Evolutionary conservation across 2,888 invertebrate species (phyloP).

Genomic region (Rhingia rostrata): DNA sequence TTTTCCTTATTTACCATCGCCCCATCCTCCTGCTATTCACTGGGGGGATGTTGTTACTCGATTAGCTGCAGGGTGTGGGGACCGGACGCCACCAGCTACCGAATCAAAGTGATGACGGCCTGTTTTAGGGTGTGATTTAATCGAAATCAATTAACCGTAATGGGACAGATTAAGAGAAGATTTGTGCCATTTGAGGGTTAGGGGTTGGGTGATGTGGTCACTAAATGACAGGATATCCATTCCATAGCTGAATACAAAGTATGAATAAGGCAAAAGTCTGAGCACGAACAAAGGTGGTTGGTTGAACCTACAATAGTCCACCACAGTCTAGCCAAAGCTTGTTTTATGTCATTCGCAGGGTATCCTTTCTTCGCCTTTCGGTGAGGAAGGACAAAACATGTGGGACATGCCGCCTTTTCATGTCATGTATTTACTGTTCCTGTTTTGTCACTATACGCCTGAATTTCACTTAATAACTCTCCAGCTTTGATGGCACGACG

Average conservation of each 20-base stretch:
- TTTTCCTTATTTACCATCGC: conserved; percentile 46
- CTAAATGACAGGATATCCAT: conserved; percentile 61
- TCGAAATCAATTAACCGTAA: conserved; percentile 83
- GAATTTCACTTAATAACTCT: conserved; percentile 68
- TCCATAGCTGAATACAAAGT: conserved; percentile 49
- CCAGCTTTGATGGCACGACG: conserved; percentile 58
- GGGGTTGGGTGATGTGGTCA: conserved; percentile 53
- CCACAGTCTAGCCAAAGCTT: conserved; percentile 46
- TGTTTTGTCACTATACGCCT: conserved; percentile 47
- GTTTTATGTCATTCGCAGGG: conserved; percentile 51
- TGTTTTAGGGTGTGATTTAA: conserved; percentile 80
- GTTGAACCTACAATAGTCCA: not conserved
- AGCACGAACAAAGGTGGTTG: conserved; percentile 8
- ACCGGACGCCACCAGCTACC: conserved; percentile 12
- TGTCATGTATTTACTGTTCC: conserved; percentile 25
- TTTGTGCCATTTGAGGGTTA: conserved; percentile 73
- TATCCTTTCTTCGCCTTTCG: conserved; percentile 31
- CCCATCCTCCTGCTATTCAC: conserved; percentile 21
- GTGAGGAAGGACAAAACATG: conserved; percentile 54
- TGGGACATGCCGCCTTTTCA: conserved; percentile 59
- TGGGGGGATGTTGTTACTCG: conserved; percentile 41
- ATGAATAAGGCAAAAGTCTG: conserved; percentile 44
- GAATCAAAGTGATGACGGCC: conserved; percentile 72
- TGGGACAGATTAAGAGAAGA: conserved; percentile 81
- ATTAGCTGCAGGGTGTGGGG: conserved; percentile 26